Conservation (phyloP, 2,888 invertebrate genomes). For the Thysanoteuthis rhombus region DNA sequence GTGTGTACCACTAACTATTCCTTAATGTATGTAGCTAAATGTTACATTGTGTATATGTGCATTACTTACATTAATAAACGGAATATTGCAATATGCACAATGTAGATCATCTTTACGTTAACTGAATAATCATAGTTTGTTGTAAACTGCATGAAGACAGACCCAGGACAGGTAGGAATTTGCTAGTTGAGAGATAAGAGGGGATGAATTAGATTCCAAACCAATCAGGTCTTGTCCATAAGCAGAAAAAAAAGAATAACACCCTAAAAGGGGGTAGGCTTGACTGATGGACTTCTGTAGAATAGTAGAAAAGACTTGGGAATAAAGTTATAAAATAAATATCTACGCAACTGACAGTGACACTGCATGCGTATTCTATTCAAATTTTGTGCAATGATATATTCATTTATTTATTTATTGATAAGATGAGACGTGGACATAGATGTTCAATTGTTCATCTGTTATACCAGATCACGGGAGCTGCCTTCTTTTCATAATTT, state of each 20-base stretch:
- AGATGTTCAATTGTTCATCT: not conserved
- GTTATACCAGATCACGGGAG: not conserved
- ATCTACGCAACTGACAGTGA: too few relatives aligned
- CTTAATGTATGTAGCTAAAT: not conserved
- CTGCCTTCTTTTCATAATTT: not conserved
- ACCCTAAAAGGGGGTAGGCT: too few relatives aligned
- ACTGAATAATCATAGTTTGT: not conserved
- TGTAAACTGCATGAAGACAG: not conserved
- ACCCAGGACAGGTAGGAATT: constrained; percentile 18
- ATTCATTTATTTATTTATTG: too few relatives aligned
- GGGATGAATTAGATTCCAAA: not conserved
- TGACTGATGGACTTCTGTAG: too few relatives aligned
- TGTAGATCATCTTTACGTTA: not conserved
- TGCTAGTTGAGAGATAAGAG: not conserved
- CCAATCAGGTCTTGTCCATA: too few relatives aligned
- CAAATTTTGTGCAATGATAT: too few relatives aligned
- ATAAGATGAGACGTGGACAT: too few relatives aligned
- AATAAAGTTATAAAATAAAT: too few relatives aligned
- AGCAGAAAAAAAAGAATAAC: too few relatives aligned
- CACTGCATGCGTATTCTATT: too few relatives aligned
- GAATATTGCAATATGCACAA: not conserved
- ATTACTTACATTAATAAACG: not conserved
- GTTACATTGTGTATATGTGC: not conserved
- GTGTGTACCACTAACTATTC: not conserved
- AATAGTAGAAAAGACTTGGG: too few relatives aligned